Evolutionary conservation across 2,888 invertebrate genomes (phyloP).

Genomic region (Argyra leucocephala): DNA sequence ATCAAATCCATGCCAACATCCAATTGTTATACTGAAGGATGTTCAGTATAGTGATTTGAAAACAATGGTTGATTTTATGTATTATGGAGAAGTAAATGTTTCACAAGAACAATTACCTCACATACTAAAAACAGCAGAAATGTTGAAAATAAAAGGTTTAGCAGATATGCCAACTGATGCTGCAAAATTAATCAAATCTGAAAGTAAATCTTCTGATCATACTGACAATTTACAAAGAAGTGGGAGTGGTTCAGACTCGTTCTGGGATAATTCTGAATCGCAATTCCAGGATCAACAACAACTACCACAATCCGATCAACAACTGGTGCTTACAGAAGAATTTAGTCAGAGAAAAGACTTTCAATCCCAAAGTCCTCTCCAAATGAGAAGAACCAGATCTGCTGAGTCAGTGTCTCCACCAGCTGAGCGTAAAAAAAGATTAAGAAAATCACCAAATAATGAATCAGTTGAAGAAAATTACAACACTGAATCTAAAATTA

Average conservation of each 20-base stretch:
- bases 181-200: constrained; percentile 61
- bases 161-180: constrained; percentile 77
- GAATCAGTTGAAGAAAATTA: constrained; percentile 36
- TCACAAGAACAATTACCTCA: constrained; percentile 77
- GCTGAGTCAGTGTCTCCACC: constrained; percentile 53
- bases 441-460: constrained; percentile 56
- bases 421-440: constrained; percentile 52
- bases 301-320: constrained; percentile 50
- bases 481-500: constrained; percentile 36
- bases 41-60: constrained; percentile 75
- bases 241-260: constrained; percentile 43
- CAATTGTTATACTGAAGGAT: constrained; percentile 82
- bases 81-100: constrained; percentile 85
- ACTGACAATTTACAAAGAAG: constrained; percentile 45
- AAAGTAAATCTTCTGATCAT: constrained; percentile 49
- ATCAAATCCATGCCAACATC: constrained; percentile 78
- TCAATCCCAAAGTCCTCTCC: constrained; percentile 54
- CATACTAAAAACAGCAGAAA: constrained; percentile 72
- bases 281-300: constrained; percentile 51
- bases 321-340: constrained; percentile 53
- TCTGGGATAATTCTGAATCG: constrained; percentile 46
- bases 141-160: constrained; percentile 77
- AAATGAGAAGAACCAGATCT: constrained; percentile 45
- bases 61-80: constrained; percentile 86
- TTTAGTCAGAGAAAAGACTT: constrained; percentile 52